Evolutionary conservation across 2,888 invertebrate genomes (phyloP).

Genomic region (Acanthoscelides obtectus): DNA sequence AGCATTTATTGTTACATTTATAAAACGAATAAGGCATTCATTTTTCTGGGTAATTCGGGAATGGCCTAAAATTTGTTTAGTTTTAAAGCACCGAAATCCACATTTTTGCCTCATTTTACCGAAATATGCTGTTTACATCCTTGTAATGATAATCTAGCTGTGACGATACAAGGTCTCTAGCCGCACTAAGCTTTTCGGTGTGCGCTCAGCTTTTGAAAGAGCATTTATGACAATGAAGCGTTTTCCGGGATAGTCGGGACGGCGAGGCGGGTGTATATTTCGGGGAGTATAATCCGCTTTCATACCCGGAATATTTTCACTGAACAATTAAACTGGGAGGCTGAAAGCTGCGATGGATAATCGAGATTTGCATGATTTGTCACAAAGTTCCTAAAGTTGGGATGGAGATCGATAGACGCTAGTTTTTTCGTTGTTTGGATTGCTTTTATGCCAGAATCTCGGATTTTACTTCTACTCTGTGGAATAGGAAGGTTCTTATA

Average conservation of each 20-base stretch:
- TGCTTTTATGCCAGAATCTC: background rate
- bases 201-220: background rate
- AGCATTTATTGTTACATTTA: too few species aligned
- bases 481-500: too few species aligned
- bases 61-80: too few species aligned
- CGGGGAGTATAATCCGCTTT: background rate
- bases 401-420: background rate
- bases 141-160: background rate
- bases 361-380: background rate
- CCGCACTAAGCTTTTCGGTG: background rate
- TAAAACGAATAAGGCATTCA: too few species aligned
- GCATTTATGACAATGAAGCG: background rate
- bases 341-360: background rate
- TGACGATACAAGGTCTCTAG: background rate
- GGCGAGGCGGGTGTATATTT: background rate
- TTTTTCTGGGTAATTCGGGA: too few species aligned
- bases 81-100: too few species aligned
- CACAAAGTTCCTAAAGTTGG: background rate
- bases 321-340: background rate
- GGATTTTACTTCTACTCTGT: too few species aligned
- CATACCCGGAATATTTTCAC: background rate
- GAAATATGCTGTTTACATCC: too few species aligned
- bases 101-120: too few species aligned
- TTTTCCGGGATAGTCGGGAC: background rate
- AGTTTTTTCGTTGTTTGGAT: background rate